These are phyloP conservation scores for Pachliopta kotzebuea DNA, from an alignment of 2,888 invertebrate species.

Conservation along the genomic window DNA sequence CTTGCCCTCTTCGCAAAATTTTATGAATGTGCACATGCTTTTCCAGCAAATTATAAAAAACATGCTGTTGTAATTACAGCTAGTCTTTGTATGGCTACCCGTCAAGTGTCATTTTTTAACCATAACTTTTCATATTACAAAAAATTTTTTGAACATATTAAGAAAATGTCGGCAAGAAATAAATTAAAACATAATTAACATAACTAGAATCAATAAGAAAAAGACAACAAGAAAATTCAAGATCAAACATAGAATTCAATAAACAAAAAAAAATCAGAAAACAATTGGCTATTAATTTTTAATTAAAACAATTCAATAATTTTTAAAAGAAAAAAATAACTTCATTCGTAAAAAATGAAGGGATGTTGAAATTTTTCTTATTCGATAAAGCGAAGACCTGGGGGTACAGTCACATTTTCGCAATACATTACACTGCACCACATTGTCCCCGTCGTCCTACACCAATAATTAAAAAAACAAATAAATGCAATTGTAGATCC, in stretches of 20 bases:
- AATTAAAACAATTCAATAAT: conserved; percentile 14
- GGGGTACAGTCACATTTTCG: too few species aligned
- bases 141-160: conserved; percentile 20
- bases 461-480: background rate
- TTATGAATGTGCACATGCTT: conserved; percentile 12
- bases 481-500: conserved; percentile 26
- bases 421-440: too few species aligned
- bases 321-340: conserved; percentile 10
- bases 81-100: conserved; percentile 19
- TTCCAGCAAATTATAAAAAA: conserved; percentile 9
- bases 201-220: conserved; percentile 48
- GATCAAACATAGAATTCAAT: conserved; percentile 23
- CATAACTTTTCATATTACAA: background rate
- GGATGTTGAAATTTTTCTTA: too few species aligned
- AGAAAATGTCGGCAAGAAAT: conserved; percentile 41
- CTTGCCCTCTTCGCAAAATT: conserved; percentile 33
- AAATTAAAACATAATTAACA: conserved; percentile 47
- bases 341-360: background rate
- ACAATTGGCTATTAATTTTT: conserved; percentile 25
- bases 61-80: background rate
- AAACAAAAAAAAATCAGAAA: conserved; percentile 24
- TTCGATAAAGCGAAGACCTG: too few species aligned
- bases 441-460: too few species aligned
- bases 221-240: conserved; percentile 39
- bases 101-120: background rate